phyloP scores from a whole-genome alignment of 2,113 vertebrate genomes.

The Mus spicilegus region DNA sequence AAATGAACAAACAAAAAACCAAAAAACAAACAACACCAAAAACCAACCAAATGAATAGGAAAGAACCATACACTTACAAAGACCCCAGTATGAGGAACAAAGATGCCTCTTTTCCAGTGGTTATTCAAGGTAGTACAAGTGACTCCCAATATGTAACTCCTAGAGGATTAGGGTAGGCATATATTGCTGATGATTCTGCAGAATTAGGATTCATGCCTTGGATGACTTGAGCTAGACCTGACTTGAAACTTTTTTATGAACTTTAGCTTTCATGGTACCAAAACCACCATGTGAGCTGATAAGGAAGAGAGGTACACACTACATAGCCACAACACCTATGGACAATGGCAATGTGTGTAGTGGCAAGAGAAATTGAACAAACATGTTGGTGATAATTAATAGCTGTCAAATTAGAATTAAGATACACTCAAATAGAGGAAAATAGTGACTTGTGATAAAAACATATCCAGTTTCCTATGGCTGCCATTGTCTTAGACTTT shows the following conservation, averaged over 20 bases:
- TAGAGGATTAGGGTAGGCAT: not conserved
- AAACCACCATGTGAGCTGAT: not conserved
- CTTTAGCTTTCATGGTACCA: not conserved
- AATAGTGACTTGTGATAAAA: not conserved
- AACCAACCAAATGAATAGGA: no score
- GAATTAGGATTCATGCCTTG: not conserved
- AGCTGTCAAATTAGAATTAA: not conserved
- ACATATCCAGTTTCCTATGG: not conserved
- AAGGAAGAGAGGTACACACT: not conserved
- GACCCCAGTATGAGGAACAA: no score
- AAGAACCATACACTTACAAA: no score
- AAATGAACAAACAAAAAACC: no score
- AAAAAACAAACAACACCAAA: no score
- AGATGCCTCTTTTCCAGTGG: not conserved
- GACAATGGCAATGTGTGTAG: not conserved
- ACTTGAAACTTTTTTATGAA: not conserved
- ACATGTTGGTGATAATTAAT: not conserved
- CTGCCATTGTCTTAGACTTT: not conserved
- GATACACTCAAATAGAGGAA: not conserved
- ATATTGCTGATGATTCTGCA: not conserved
- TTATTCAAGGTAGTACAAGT: not conserved
- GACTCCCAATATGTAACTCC: not conserved
- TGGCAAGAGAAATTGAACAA: not conserved
- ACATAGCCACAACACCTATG: not conserved
- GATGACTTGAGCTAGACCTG: not conserved